phyloP scores from a whole-genome alignment of 2,113 vertebrate species.

The Psammodynastes pulverulentus region DNA sequence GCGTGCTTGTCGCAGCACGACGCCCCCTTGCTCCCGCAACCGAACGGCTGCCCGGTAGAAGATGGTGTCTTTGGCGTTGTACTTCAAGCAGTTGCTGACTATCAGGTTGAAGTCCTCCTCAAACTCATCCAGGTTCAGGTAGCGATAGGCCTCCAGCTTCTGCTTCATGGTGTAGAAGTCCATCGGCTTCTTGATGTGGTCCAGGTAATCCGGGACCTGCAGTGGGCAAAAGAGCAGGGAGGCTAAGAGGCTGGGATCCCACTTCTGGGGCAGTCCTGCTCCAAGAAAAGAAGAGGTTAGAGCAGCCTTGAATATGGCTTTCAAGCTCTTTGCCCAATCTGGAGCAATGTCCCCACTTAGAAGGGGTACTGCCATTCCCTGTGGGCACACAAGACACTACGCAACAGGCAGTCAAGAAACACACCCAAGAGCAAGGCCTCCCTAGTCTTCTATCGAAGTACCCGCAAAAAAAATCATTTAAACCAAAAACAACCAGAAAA shows the following conservation, averaged over 20 bases:
- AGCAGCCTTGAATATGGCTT: constrained; percentile 35
- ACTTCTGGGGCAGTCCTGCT: constrained; percentile 45
- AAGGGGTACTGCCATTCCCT: constrained; percentile 7
- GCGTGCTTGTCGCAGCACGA: constrained; percentile 85
- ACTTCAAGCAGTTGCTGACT: constrained; percentile 98
- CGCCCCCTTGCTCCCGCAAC: constrained; percentile 87
- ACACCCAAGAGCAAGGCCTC: background rate
- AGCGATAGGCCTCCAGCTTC: constrained; percentile 90
- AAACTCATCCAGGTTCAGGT: constrained; percentile 93
- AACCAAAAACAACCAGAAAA: background rate
- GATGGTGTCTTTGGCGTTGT: constrained; percentile 98
- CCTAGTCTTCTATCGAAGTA: no score
- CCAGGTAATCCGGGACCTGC: constrained; percentile 96
- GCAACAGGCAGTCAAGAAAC: background rate
- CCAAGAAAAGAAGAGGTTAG: constrained; percentile 60
- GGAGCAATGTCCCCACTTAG: constrained; percentile 26
- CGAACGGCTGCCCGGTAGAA: constrained; percentile 94
- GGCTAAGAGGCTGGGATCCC: constrained; percentile 39
- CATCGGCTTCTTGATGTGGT: constrained; percentile 98
- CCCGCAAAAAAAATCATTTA: background rate
- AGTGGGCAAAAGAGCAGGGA: constrained; percentile 36
- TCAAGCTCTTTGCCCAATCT: constrained; percentile 44
- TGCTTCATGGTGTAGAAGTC: constrained; percentile 99
- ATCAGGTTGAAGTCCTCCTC: constrained; percentile 97
- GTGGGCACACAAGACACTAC: background rate